Evolutionary conservation across 2,888 invertebrate genomes (phyloP).

Genomic region (Hermodice carunculata): DNA sequence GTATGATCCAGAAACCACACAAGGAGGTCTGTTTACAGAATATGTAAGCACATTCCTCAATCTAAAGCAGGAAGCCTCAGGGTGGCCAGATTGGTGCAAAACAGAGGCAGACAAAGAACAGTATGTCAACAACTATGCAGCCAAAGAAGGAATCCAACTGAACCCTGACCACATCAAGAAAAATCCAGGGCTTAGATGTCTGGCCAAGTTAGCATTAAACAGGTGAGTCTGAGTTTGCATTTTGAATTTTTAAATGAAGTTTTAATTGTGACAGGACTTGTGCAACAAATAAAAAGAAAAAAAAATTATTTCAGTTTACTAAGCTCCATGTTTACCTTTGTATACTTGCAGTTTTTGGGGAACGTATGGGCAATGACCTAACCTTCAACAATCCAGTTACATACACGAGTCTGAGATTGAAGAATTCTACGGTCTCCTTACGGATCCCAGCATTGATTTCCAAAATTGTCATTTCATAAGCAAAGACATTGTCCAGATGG

Average conservation of each 20-base stretch:
- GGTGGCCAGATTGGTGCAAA: constrained; percentile 43
- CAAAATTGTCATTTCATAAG: neutral
- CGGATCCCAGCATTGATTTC: neutral
- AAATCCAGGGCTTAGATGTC: neutral
- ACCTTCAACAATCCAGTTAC: neutral
- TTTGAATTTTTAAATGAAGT: no score
- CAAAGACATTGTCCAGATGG: neutral
- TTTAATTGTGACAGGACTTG: no score
- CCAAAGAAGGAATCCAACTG: constrained; percentile 37
- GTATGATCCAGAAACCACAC: constrained; percentile 32
- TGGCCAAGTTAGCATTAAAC: neutral
- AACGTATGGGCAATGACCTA: neutral
- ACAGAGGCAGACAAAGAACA: constrained; percentile 39
- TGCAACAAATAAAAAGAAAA: no score
- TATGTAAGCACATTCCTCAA: constrained; percentile 56
- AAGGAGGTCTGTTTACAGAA: constrained; percentile 51
- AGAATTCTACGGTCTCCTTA: neutral
- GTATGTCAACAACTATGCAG: constrained; percentile 41
- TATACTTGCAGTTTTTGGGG: constrained; percentile 11
- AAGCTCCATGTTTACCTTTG: no score
- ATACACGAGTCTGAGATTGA: neutral
- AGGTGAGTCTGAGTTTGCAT: no score
- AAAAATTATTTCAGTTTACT: no score
- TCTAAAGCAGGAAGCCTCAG: constrained; percentile 49
- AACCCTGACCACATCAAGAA: neutral